Percentiles rank a stretch among this genome's conserved stretches.
phyloP scores from a whole-genome alignment of 92 coral and sea anemone genomes.

The Montipora capitata region DNA sequence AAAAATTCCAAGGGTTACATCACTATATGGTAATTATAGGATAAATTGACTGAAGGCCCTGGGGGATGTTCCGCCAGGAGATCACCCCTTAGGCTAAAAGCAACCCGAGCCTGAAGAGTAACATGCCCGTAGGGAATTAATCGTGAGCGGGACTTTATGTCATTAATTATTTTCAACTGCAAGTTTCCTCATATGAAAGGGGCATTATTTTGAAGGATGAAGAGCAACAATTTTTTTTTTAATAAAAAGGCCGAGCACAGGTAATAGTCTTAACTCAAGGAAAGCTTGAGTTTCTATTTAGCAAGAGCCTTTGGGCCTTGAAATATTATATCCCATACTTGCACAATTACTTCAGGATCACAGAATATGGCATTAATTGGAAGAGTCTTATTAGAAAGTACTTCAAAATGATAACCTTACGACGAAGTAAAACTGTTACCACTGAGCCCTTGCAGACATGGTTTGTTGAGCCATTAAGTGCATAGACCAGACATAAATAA shows the following conservation, averaged over 20 bases:
- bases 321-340: too few relatives aligned
- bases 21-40: neutral
- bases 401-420: neutral
- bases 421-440: neutral
- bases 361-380: neutral
- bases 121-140: too few relatives aligned
- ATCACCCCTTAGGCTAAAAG: too few relatives aligned
- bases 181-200: too few relatives aligned
- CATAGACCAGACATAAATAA: slow-evolving; percentile 21
- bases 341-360: too few relatives aligned
- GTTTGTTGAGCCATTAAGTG: slow-evolving; percentile 6
- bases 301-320: neutral
- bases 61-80: too few relatives aligned
- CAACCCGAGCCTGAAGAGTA: too few relatives aligned
- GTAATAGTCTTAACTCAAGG: neutral
- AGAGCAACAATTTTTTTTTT: too few relatives aligned
- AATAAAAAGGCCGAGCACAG: too few relatives aligned
- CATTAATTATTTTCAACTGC: too few relatives aligned
- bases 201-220: too few relatives aligned
- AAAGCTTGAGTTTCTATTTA: neutral
- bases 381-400: neutral
- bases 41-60: neutral
- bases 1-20: neutral
- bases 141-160: too few relatives aligned
- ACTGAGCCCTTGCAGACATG: neutral